A percentile compares a stretch with the other conserved stretches of the same genome.
These are phyloP conservation scores for Candoia aspera DNA, from an alignment of 2,113 vertebrate genomes.

Conservation along the genomic window DNA sequence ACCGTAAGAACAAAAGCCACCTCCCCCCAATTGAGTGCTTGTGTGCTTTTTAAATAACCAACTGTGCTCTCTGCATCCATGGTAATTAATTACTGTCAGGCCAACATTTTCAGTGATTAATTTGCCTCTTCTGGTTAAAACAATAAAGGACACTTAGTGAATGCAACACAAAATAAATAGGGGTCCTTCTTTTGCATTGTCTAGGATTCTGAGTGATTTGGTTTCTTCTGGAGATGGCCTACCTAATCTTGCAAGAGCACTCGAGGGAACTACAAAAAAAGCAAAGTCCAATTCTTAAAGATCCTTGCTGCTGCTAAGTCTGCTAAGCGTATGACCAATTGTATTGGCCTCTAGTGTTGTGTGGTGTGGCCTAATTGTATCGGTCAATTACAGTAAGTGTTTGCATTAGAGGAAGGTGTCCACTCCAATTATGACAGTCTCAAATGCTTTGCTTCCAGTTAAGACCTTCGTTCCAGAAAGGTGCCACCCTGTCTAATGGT, in stretches of 20 bases:
- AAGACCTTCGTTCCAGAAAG: not conserved
- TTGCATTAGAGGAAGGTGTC: slow-evolving; percentile 5
- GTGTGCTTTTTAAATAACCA: slow-evolving; percentile 45
- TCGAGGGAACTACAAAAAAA: not conserved
- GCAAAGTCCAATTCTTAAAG: not conserved
- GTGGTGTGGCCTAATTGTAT: not conserved
- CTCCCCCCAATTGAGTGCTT: slow-evolving; percentile 54
- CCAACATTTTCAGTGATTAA: slow-evolving; percentile 71
- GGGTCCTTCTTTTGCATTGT: slow-evolving; percentile 17
- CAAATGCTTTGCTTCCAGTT: slow-evolving; percentile 32
- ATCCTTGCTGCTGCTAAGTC: not conserved
- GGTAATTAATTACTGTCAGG: slow-evolving; percentile 76
- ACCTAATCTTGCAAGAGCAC: slow-evolving; percentile 17
- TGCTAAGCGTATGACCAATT: not conserved
- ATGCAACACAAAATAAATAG: slow-evolving; percentile 47
- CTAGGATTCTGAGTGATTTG: slow-evolving; percentile 21
- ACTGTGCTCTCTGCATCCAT: slow-evolving; percentile 62
- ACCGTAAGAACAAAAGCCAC: slow-evolving; percentile 54
- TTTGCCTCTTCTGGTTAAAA: slow-evolving; percentile 67
- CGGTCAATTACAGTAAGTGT: slow-evolving; percentile 7
- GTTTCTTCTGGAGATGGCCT: slow-evolving; percentile 20
- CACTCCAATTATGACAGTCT: not conserved
- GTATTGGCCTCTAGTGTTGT: not conserved
- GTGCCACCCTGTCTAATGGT: fast-evolving
- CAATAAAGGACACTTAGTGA: slow-evolving; percentile 71